Evolutionary conservation across 2,888 invertebrate genomes (phyloP).

Genomic region (Meghimatium bilineatum): DNA sequence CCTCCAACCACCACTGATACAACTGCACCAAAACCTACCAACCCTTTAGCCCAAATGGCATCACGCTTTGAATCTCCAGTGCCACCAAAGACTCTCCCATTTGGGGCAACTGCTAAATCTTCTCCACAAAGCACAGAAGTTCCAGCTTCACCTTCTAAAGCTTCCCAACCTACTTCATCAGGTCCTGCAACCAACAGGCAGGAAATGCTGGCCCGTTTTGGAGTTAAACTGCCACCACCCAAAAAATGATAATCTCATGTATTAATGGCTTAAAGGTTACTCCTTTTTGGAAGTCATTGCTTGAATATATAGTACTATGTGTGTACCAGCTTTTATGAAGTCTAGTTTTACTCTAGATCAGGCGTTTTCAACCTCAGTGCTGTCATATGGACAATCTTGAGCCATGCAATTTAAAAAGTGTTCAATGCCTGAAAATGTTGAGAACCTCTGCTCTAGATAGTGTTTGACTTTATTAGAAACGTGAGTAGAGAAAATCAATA

Average conservation of each 20-base stretch:
- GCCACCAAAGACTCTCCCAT: neutral
- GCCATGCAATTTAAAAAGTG: no score
- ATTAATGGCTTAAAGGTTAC: no score
- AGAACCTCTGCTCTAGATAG: no score
- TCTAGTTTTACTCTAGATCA: neutral
- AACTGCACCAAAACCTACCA: neutral
- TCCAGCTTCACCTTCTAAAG: neutral
- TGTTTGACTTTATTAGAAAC: neutral
- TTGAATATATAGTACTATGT: neutral
- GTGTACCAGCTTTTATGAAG: neutral
- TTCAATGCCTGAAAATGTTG: no score
- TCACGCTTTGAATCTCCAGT: neutral
- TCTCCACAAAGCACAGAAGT: neutral
- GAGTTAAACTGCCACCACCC: conserved; percentile 41
- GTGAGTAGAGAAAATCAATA: neutral
- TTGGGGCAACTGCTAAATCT: conserved; percentile 9
- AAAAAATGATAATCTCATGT: conserved; percentile 36
- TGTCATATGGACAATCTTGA: no score
- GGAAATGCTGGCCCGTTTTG: conserved; percentile 45
- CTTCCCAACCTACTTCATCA: neutral
- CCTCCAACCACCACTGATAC: neutral
- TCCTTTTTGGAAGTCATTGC: neutral
- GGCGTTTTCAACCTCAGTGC: no score
- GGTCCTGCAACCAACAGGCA: conserved; percentile 33
- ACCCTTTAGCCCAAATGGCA: neutral